Evolutionary conservation across 1,140 invertebrate species (phyloP).

Genomic region (Trachymyrmex septentrionalis): DNA sequence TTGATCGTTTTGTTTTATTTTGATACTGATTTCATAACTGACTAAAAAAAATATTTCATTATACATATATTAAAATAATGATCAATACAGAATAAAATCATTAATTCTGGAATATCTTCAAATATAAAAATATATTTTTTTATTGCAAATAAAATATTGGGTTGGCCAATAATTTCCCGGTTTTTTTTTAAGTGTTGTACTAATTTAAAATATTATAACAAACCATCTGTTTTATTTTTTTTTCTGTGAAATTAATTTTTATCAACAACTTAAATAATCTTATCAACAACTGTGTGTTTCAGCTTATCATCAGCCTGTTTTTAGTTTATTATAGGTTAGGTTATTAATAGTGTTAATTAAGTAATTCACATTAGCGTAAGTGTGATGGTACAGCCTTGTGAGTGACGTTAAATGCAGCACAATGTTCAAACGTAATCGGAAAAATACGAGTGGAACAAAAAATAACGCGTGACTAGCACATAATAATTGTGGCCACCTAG

Average conservation of each 20-base stretch:
- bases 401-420: background rate
- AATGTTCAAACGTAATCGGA: background rate
- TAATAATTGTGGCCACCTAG: constrained; percentile 22
- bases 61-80: background rate
- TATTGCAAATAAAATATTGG: background rate
- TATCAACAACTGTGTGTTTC: background rate
- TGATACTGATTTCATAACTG: background rate
- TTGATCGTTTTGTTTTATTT: background rate
- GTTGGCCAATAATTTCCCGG: too few relatives aligned
- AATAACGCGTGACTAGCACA: constrained; percentile 8
- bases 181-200: background rate
- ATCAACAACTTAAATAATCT: background rate
- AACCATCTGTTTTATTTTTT: background rate
- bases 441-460: background rate
- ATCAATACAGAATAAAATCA: background rate
- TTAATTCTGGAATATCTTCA: background rate
- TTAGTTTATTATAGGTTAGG: background rate
- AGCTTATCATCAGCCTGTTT: background rate
- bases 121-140: background rate
- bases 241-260: background rate
- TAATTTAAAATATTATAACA: background rate
- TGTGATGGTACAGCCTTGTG: constrained; percentile 42
- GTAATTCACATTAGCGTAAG: constrained; percentile 18
- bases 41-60: background rate
- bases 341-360: constrained; percentile 21